These are phyloP conservation scores for Alentia gelatinosa DNA, from an alignment of 2,888 invertebrate genomes.

Conservation along the genomic window DNA sequence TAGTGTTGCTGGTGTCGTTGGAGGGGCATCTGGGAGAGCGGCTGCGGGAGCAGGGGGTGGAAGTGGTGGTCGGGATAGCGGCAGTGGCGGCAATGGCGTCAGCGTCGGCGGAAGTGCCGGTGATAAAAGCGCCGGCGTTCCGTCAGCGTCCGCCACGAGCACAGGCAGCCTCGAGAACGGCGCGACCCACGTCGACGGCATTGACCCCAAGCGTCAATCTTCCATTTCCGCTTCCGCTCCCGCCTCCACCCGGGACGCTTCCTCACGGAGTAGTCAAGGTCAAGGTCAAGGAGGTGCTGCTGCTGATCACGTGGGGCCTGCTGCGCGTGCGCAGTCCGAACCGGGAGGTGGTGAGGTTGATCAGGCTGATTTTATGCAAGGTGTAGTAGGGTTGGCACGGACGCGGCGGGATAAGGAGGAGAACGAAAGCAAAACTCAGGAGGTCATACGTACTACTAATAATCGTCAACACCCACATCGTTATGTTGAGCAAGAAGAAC, in stretches of 20 bases:
- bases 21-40: neutral
- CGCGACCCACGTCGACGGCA: neutral
- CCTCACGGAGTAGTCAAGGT: neutral
- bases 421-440: conserved; percentile 37
- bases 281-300: neutral
- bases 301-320: conserved; percentile 29
- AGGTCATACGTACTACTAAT: conserved; percentile 10
- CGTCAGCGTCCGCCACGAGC: neutral
- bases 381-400: conserved; percentile 8
- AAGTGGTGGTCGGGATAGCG: neutral
- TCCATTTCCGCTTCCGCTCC: neutral
- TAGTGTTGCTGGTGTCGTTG: neutral
- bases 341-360: neutral
- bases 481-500: conserved; percentile 56
- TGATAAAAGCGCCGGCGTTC: neutral
- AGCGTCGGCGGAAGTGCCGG: neutral
- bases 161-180: neutral
- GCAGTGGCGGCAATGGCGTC: neutral
- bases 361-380: conserved; percentile 50
- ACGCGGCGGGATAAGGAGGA: conserved; percentile 7
- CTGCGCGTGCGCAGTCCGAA: neutral
- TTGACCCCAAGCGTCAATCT: neutral
- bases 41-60: neutral
- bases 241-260: neutral
- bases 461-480: conserved; percentile 9